Evolutionary conservation across 2,888 invertebrate genomes (phyloP).

Genomic region (Drosophila flavopinicola): DNA sequence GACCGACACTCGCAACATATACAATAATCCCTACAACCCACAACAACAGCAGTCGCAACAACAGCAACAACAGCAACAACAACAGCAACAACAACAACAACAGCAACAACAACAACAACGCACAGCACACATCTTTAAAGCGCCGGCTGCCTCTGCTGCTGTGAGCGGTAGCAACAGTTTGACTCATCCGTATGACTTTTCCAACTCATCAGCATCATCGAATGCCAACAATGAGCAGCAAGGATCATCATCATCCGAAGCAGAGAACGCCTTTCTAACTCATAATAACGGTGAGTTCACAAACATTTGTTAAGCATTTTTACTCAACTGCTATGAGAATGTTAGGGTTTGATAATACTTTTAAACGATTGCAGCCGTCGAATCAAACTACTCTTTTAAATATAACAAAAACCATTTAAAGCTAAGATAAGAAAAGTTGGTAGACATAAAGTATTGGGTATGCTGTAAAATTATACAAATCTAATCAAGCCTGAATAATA

Average conservation of each 20-base stretch:
- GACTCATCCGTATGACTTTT: constrained; percentile 81
- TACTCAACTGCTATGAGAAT: background rate
- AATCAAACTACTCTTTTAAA: too few relatives aligned
- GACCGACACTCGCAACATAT: constrained; percentile 86
- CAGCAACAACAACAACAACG: constrained; percentile 70
- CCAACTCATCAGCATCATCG: constrained; percentile 76
- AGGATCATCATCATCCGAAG: constrained; percentile 85
- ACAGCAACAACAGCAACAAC: constrained; percentile 46
- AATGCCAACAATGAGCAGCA: constrained; percentile 80
- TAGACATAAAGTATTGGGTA: too few relatives aligned
- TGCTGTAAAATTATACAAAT: too few relatives aligned
- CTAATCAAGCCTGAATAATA: too few relatives aligned
- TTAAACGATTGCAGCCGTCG: too few relatives aligned
- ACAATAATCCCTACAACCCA: constrained; percentile 85
- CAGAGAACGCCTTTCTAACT: constrained; percentile 88
- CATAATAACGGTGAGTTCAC: constrained; percentile 85
- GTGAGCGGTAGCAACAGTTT: constrained; percentile 64
- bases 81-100: constrained; percentile 1
- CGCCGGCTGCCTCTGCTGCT: constrained; percentile 70
- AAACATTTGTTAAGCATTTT: background rate
- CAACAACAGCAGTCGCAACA: constrained; percentile 75
- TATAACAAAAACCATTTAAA: too few relatives aligned
- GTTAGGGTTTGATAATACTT: too few relatives aligned
- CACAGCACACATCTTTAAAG: constrained; percentile 78
- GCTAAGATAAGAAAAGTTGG: too few relatives aligned